Evolutionary conservation across 2,797 vertebrate species (phyloP).

Genomic region (Champsocephalus gunnari): DNA sequence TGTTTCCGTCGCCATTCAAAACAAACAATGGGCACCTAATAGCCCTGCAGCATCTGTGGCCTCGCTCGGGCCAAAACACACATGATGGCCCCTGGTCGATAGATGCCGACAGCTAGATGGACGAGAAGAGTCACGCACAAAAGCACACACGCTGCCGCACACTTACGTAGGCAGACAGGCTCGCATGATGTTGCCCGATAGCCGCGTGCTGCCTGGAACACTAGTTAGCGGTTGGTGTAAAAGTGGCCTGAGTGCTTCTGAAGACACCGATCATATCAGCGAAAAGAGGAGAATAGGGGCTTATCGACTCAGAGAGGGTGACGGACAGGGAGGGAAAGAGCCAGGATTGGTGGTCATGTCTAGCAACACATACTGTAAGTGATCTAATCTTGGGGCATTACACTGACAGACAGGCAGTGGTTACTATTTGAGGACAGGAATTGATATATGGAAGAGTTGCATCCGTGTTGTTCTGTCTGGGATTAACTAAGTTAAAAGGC

Average conservation of each 20-base stretch:
- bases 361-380: slow-evolving; percentile 56
- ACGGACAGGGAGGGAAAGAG: slow-evolving; percentile 43
- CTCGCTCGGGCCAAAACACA: slow-evolving; percentile 78
- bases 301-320: slow-evolving; percentile 75
- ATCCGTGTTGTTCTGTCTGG: too few relatives aligned
- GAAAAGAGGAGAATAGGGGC: slow-evolving; percentile 71
- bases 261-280: slow-evolving; percentile 86
- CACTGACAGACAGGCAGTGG: slow-evolving; percentile 53
- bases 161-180: slow-evolving; percentile 48
- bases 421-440: slow-evolving; percentile 45
- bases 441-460: slow-evolving; percentile 22
- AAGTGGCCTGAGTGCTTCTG: slow-evolving; percentile 83
- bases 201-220: slow-evolving; percentile 78
- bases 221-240: slow-evolving; percentile 81
- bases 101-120: slow-evolving; percentile 81
- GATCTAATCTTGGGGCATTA: slow-evolving; percentile 73
- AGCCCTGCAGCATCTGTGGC: slow-evolving; percentile 86
- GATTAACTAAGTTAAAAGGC: too few relatives aligned
- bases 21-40: slow-evolving; percentile 90
- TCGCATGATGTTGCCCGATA: slow-evolving; percentile 69
- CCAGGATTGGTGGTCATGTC: slow-evolving; percentile 56
- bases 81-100: slow-evolving; percentile 85
- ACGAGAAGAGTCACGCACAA: slow-evolving; percentile 61
- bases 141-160: slow-evolving; percentile 38
- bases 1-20: slow-evolving; percentile 89